Base-by-base conservation (phyloP, 2,797 vertebrate genomes). In the Neoniphon sammara region DNA sequence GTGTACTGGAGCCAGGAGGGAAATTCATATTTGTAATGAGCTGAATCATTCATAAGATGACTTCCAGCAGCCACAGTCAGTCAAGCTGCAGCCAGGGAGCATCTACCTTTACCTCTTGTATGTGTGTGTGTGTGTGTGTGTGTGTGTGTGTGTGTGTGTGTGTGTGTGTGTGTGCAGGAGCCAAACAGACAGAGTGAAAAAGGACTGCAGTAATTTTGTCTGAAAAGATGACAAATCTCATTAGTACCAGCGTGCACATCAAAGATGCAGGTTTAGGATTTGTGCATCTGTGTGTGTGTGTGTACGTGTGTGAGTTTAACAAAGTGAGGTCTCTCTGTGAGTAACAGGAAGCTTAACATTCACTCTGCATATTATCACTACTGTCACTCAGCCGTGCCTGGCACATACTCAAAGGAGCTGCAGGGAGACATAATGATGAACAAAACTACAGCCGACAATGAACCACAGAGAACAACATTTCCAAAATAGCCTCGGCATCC, bases 331-430 rank as follows among this genome's bases (percentile, higher is more conserved):
- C 63, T 78, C 62, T 57, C 64, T 79, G 74, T 79, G 84, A 85
- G 73, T 86, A 85, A 86, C 60, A 80, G 60, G 72, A 83, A 76
- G 82, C 72, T 87, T 80, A 87, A 66, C 68, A 74, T 74, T 88
- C 73, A 78, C 73, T 63, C 68, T 79, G 80, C 75, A 81, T 81
- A 80, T 80, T 84, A 78, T 84, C 71, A 63, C 67, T 6, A 44
- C 77, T 73, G 79, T 80, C 82, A 88, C 76, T 89, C 81, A 83
- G 75, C 71, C 68, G 47, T 44, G 73, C 44, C 53, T 88, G 85
- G 80, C 85, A 75, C 83, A 79, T 60, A 70, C 74, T 88, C 82
- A 83, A 63, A 46, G 64, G 53, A 76, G 81, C 84, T 84, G 81
- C 23, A 0, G 83, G 77, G 53, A 27, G 25, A 82, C 80, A 84